These are phyloP conservation scores for Cyprinodon diabolis DNA, from an alignment of 2,797 vertebrate genomes.

Conservation along the genomic window DNA sequence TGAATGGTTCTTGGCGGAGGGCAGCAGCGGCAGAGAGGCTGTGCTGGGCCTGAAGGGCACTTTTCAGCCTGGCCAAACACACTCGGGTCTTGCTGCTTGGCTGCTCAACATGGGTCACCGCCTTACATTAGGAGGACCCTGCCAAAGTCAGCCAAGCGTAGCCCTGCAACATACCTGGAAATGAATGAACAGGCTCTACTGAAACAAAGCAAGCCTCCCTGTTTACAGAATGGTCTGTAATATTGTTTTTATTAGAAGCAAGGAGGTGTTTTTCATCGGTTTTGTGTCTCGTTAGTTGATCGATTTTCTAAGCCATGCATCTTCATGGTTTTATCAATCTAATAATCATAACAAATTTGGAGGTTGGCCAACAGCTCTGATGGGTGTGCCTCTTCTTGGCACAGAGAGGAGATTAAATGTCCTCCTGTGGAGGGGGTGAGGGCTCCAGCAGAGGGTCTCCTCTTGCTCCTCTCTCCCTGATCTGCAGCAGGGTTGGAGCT, in stretches of 20 bases:
- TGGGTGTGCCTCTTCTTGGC: slow-evolving; percentile 64
- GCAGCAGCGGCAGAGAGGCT: slow-evolving; percentile 65
- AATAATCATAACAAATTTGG: slow-evolving; percentile 37
- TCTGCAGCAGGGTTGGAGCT: slow-evolving; percentile 45
- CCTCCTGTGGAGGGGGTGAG: slow-evolving; percentile 27
- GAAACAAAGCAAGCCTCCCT: slow-evolving; percentile 24
- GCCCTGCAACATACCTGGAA: slow-evolving; percentile 74
- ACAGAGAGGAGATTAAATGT: slow-evolving; percentile 1
- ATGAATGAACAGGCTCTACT: slow-evolving; percentile 55
- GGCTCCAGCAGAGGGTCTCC: slow-evolving; percentile 14
- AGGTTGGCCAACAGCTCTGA: slow-evolving; percentile 57
- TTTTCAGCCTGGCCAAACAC: slow-evolving; percentile 82
- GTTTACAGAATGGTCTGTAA: slow-evolving; percentile 9
- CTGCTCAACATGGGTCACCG: slow-evolving; percentile 81
- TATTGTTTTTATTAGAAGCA: slow-evolving; percentile 4
- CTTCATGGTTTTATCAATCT: slow-evolving; percentile 3
- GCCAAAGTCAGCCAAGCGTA: slow-evolving; percentile 71
- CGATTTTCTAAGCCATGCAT: slow-evolving; percentile 49
- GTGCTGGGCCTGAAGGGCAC: slow-evolving; percentile 78
- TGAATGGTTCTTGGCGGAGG: slow-evolving; percentile 60
- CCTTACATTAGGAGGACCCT: slow-evolving; percentile 79
- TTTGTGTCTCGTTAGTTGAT: slow-evolving; percentile 31
- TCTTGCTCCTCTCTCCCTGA: slow-evolving; percentile 19
- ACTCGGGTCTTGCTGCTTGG: slow-evolving; percentile 78
- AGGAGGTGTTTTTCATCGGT: slow-evolving; percentile 24